phyloP scores from a whole-genome alignment of 2,113 vertebrate genomes.

The Ochotona princeps region DNA sequence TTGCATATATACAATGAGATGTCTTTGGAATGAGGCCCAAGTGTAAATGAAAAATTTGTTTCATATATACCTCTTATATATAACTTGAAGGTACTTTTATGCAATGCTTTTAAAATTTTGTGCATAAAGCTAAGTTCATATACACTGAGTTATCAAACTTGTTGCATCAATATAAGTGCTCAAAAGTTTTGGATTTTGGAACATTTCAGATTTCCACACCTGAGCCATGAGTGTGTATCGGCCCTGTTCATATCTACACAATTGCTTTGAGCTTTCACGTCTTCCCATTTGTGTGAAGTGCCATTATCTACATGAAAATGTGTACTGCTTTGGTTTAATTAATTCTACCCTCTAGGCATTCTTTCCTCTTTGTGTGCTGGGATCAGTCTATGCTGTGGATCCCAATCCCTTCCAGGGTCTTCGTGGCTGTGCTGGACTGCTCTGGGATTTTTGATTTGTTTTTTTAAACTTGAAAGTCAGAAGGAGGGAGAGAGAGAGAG shows the following conservation, averaged over 20 bases:
- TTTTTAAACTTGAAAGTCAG: too few relatives aligned
- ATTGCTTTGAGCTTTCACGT: not conserved
- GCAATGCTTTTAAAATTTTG: not conserved
- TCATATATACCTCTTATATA: not conserved
- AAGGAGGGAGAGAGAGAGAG: too few relatives aligned
- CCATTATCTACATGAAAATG: not conserved
- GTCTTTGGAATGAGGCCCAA: not conserved
- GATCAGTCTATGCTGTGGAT: not conserved
- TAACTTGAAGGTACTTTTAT: not conserved
- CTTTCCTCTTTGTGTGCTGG: not conserved
- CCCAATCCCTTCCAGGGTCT: not conserved
- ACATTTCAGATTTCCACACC: not conserved
- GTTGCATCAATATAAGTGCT: not conserved
- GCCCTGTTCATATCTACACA: too few relatives aligned
- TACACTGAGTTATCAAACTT: not conserved
- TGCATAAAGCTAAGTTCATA: too few relatives aligned
- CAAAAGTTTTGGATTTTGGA: not conserved
- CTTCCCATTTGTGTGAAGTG: not conserved
- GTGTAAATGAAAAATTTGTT: not conserved
- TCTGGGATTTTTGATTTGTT: too few relatives aligned
- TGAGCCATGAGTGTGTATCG: too few relatives aligned
- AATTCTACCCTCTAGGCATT: not conserved
- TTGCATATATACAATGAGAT: not conserved
- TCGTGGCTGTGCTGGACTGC: not conserved
- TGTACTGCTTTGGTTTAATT: not conserved